Evolutionary conservation across 2,888 invertebrate species (phyloP).

Genomic region (Lamellibrachia satsuma): DNA sequence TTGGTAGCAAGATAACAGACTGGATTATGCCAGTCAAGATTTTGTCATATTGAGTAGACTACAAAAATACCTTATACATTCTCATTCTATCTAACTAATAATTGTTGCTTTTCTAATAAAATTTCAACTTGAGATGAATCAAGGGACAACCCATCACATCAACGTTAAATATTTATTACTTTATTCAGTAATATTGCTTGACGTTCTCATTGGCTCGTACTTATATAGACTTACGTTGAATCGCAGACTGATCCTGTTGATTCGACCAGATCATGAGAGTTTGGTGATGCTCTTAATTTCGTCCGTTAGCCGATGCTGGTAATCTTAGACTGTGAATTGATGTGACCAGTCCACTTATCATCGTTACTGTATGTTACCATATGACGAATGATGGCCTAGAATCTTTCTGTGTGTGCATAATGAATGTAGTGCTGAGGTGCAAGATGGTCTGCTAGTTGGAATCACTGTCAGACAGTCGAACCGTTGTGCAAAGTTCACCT

Average conservation of each 20-base stretch:
- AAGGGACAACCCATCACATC: neutral
- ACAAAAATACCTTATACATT: neutral
- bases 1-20: neutral
- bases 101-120: neutral
- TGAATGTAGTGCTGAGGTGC: neutral
- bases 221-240: neutral
- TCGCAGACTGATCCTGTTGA: neutral
- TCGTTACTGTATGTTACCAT: neutral
- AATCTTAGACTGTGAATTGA: neutral
- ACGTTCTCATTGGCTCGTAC: neutral
- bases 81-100: neutral
- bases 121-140: neutral
- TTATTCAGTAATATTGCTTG: neutral
- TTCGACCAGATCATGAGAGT: neutral
- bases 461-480: conserved; percentile 17
- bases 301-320: neutral
- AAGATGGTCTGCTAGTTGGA: neutral
- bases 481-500: neutral
- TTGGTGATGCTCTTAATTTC: neutral
- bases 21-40: neutral
- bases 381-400: neutral
- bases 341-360: neutral
- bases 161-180: neutral
- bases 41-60: neutral
- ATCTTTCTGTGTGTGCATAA: neutral